Evolutionary conservation across 2,888 invertebrate genomes (phyloP).

Genomic region (Drosophila affinis): DNA sequence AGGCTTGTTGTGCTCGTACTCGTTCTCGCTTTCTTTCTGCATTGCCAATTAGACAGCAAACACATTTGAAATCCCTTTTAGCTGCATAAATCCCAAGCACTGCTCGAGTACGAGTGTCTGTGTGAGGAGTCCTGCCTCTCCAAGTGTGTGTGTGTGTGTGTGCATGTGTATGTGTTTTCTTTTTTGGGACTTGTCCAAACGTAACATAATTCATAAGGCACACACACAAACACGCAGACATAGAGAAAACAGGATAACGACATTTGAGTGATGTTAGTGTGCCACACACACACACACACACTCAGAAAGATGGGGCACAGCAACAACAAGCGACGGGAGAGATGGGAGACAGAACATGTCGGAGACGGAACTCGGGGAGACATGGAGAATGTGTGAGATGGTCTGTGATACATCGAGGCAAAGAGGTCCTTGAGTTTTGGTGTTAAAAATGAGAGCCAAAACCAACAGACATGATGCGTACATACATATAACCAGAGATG

Average conservation of each 20-base stretch:
- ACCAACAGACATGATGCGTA: slow-evolving; percentile 50
- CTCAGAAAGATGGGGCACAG: not conserved
- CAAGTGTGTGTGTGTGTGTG: slow-evolving; percentile 11
- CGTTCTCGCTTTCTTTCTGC: slow-evolving; percentile 17
- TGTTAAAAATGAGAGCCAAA: slow-evolving; percentile 66
- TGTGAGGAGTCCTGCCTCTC: not conserved
- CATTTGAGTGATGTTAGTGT: slow-evolving; percentile 22
- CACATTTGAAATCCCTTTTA: slow-evolving; percentile 50
- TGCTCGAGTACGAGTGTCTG: slow-evolving; percentile 7
- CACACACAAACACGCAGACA: not conserved
- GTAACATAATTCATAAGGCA: slow-evolving; percentile 57
- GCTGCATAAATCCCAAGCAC: slow-evolving; percentile 15
- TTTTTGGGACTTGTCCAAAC: not conserved
- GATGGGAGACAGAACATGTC: not conserved
- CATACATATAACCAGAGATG: not conserved
- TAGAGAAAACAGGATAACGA: slow-evolving; percentile 20
- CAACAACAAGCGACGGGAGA: not conserved
- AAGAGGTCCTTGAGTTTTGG: slow-evolving; percentile 52
- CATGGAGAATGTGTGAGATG: not conserved
- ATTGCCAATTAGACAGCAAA: slow-evolving; percentile 59
- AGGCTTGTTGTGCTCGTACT: slow-evolving; percentile 1
- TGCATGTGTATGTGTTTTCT: not conserved
- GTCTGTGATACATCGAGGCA: not conserved
- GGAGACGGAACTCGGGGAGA: not conserved
- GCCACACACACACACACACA: not conserved